Evolutionary conservation across 30 jellyfish, hydroid and myxozoan genomes (phyloP).

Genomic region (Pelagia noctiluca): DNA sequence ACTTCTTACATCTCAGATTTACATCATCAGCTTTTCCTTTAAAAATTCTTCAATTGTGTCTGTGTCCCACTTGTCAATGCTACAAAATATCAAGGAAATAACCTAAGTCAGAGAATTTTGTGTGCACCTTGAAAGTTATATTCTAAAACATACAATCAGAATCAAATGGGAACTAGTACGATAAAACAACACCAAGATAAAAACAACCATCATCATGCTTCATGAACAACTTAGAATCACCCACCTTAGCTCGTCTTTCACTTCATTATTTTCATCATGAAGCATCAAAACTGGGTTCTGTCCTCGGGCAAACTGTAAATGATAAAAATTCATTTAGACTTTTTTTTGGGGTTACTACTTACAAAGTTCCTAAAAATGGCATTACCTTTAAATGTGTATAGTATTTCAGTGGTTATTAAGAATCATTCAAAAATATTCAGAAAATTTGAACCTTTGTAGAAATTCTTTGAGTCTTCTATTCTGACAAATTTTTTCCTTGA

Average conservation of each 20-base stretch:
- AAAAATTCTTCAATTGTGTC: constrained; percentile 92
- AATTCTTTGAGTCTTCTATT: too few relatives aligned
- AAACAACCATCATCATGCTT: not conserved
- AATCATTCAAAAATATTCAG: too few relatives aligned
- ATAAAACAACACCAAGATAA: not conserved
- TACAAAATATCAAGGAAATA: constrained; percentile 23
- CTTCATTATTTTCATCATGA: constrained; percentile 85
- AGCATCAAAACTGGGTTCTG: constrained; percentile 86
- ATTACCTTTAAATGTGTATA: too few relatives aligned
- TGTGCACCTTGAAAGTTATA: not conserved
- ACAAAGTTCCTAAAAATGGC: too few relatives aligned
- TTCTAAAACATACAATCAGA: not conserved
- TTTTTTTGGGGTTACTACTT: too few relatives aligned
- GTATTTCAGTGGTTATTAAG: too few relatives aligned
- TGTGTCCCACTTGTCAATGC: constrained; percentile 99
- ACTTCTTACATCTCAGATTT: too few relatives aligned
- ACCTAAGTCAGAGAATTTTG: not conserved
- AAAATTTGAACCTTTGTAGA: too few relatives aligned
- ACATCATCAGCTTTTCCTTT: constrained; percentile 74
- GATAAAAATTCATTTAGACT: not conserved
- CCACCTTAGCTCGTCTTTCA: constrained; percentile 92
- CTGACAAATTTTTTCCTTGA: not conserved
- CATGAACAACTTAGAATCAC: not conserved
- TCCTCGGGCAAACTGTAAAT: constrained; percentile 90
- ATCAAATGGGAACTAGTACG: not conserved